phyloP scores from a whole-genome alignment of 2,113 vertebrate genomes.

The Tachuris rubrigastra region DNA sequence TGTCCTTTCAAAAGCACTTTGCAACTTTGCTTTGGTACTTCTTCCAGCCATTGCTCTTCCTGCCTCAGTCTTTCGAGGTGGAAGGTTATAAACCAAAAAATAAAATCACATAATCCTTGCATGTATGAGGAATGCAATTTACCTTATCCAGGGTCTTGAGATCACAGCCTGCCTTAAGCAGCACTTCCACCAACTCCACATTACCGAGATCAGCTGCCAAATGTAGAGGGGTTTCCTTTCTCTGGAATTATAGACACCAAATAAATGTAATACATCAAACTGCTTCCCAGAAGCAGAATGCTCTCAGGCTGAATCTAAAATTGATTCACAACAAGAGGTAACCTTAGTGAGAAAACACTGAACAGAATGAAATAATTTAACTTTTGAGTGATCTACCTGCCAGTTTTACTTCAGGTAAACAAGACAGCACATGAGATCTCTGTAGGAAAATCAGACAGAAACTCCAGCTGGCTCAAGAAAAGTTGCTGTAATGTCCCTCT shows the following conservation, averaged over 20 bases:
- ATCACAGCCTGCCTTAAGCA: slow-evolving; percentile 82
- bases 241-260: slow-evolving; percentile 69
- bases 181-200: slow-evolving; percentile 83
- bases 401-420: not conserved
- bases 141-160: slow-evolving; percentile 81
- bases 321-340: not conserved
- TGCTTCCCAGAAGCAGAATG: not conserved
- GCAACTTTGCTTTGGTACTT: not conserved
- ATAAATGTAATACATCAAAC: not conserved
- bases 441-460: not conserved
- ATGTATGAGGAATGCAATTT: not conserved
- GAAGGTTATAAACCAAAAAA: no score
- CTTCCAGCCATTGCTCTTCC: not conserved
- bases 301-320: not conserved
- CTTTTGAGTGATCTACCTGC: not conserved
- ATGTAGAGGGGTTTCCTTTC: slow-evolving; percentile 85
- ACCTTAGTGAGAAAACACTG: not conserved
- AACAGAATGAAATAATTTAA: not conserved
- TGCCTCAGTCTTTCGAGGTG: not conserved
- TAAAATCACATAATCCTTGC: not conserved
- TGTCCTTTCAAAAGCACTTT: not conserved
- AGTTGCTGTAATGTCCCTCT: not conserved
- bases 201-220: slow-evolving; percentile 85
- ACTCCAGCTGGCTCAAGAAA: not conserved
- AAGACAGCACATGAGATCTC: not conserved